Base-by-base conservation (phyloP, 64 coral and sea anemone genomes). In the Montipora efflorescens region DNA sequence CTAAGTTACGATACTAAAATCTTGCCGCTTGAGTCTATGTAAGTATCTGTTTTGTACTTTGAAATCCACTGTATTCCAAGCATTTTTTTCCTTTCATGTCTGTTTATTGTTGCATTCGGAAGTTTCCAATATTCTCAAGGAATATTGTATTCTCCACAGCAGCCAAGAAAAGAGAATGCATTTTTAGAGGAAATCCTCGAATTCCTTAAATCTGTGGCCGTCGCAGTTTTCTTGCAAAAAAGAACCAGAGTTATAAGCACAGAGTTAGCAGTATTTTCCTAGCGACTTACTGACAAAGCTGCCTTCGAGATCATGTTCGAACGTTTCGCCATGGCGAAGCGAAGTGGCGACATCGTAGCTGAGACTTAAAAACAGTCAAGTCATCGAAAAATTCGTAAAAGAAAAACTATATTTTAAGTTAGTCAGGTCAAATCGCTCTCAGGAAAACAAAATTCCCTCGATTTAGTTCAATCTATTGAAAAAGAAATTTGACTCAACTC, bases 141-240 rank as follows among this genome's bases (percentile, higher is more conserved):
- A 86, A 86, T 86, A 86, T 86, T 86, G 82, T 71, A 86, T 86
- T 86, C 82, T 71, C 36, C 47, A 9, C 16, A 48, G 16, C 82
- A 12, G 50, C 62, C 64, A 86, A 18, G 62, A 19, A 86, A 48
- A 20, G 44, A 66, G 55, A 82, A 66, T 62, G 59, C 22, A 23
- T 7, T 19, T 48, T n/a, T 16, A 20, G 61, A 23, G 68, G 68
- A 50, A 51, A 45, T 23, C 6, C 61, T 86, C 11, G 8, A 12
- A 71, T n/a, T 18, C 20, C 47, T 2, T 68, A 7, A 47, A 19
- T 68, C 12, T 8, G 16, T 12, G 45, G 15, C 7, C 21, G 8
- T 47, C n/a, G 9, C n/a, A 48, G 14, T 71, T 4, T 69, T 10
- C 43, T 86, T 2, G 8, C 36, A 45, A 22, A 67, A 67, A 12